Conservation (phyloP, 2,888 invertebrate genomes). For the Apodemia zela region DNA sequence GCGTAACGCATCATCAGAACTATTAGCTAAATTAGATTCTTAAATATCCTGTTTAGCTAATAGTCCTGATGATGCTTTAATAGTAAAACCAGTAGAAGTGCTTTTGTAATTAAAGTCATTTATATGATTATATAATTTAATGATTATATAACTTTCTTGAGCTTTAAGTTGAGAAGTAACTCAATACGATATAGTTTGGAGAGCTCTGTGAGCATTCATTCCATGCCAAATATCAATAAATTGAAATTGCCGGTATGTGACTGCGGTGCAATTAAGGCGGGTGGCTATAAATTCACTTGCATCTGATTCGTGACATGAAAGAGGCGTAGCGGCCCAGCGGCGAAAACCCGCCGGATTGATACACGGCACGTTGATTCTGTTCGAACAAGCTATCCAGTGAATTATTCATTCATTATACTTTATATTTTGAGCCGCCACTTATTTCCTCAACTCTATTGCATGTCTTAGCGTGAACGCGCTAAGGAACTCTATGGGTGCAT, state of each 20-base stretch:
- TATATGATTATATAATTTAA: too few relatives aligned
- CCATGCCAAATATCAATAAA: slow-evolving; percentile 49
- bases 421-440: not conserved
- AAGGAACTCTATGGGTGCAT: too few relatives aligned
- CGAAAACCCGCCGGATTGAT: slow-evolving; percentile 29
- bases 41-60: too few relatives aligned
- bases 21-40: too few relatives aligned
- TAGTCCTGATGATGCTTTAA: too few relatives aligned
- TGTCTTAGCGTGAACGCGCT: too few relatives aligned
- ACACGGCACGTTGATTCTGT: slow-evolving; percentile 21
- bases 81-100: too few relatives aligned
- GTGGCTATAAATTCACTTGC: slow-evolving; percentile 64
- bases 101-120: too few relatives aligned
- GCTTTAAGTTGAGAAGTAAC: too few relatives aligned
- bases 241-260: slow-evolving; percentile 55
- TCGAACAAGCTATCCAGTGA: slow-evolving; percentile 6
- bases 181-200: not conserved
- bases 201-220: slow-evolving; percentile 3
- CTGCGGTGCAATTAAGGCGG: slow-evolving; percentile 67
- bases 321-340: slow-evolving; percentile 63
- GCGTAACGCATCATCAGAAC: too few relatives aligned
- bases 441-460: too few relatives aligned
- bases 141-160: too few relatives aligned
- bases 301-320: slow-evolving; percentile 72
- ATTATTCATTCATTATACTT: slow-evolving; percentile 15